These are phyloP conservation scores for Corythornis madagascariensis DNA, from an alignment of 2,113 vertebrate genomes.

Conservation along the genomic window DNA sequence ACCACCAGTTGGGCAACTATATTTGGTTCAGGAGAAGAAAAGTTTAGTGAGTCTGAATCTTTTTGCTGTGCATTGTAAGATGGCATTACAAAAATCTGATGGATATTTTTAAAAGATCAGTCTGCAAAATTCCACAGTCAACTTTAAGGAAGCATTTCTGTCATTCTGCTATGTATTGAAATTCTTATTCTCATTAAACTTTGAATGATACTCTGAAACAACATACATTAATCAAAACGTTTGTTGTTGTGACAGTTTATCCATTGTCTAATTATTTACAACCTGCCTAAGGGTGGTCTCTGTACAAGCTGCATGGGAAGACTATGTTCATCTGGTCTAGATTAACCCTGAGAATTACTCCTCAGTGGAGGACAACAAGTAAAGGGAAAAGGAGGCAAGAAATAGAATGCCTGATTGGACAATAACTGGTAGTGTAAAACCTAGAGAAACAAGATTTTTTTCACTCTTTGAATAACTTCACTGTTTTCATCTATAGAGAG, in stretches of 20 bases:
- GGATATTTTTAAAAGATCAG: neutral
- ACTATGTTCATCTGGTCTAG: neutral
- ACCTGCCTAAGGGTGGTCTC: neutral
- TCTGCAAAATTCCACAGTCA: neutral
- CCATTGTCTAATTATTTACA: slow-evolving; percentile 20
- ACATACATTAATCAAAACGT: neutral
- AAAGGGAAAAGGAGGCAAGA: neutral
- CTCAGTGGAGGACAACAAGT: neutral
- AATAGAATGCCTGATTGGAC: neutral
- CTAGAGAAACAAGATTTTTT: neutral
- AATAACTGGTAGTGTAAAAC: neutral
- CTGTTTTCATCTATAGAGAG: neutral
- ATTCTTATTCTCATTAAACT: neutral
- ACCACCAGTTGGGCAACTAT: neutral
- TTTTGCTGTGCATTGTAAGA: neutral
- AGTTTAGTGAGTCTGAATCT: neutral
- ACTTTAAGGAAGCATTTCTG: neutral
- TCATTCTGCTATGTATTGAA: neutral
- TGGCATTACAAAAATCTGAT: neutral
- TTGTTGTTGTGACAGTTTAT: neutral
- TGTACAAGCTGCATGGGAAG: neutral
- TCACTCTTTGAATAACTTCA: neutral
- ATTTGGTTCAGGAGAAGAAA: neutral
- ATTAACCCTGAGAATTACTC: neutral
- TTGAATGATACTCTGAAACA: neutral